phyloP scores from a whole-genome alignment of 2,113 vertebrate species.

The Symphodus melops region DNA sequence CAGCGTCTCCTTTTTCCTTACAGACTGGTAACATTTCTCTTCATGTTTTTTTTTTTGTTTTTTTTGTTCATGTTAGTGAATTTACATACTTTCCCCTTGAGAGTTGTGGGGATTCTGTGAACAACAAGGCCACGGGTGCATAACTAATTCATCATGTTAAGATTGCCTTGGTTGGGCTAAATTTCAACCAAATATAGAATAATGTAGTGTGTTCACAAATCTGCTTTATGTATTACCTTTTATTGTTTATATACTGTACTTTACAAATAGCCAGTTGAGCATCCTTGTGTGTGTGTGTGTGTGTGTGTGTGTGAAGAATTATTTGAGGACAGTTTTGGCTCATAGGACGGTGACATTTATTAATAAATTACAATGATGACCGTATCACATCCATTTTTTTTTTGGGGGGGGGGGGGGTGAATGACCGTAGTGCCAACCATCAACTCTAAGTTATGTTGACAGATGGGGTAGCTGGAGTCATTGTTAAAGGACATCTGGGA shows the following conservation, averaged over 20 bases:
- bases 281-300: neutral
- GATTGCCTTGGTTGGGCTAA: neutral
- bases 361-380: neutral
- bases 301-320: neutral
- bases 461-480: neutral
- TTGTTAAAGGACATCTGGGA: conserved; percentile 9
- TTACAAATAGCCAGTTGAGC: neutral
- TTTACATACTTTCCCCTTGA: neutral
- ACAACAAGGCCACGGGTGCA: conserved; percentile 1
- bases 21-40: neutral
- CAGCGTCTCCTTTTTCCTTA: neutral
- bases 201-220: neutral
- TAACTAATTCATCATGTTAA: conserved; percentile 24
- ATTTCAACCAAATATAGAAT: neutral
- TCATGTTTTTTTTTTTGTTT: neutral
- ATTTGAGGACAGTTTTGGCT: neutral
- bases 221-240: neutral
- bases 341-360: neutral
- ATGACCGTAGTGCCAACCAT: neutral
- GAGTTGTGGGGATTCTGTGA: neutral
- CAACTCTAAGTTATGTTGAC: neutral
- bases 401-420: no score
- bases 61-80: conserved; percentile 2
- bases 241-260: no score
- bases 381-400: neutral